Conservation (phyloP, 2,113 vertebrate genomes). For the Perognathus longimembris region DNA sequence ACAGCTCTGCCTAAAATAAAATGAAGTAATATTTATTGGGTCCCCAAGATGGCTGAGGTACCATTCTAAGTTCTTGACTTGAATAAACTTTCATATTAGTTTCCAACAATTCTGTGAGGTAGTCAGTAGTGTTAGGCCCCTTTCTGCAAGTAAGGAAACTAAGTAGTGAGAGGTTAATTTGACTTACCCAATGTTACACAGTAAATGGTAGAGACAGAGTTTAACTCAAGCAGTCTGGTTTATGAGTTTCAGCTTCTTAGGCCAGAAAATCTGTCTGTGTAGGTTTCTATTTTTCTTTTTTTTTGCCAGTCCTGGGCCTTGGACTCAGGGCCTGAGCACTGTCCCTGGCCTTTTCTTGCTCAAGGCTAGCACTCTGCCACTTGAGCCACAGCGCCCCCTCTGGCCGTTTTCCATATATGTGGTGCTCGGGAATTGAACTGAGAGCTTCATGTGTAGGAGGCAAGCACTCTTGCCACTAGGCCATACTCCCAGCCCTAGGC, state of each 20-base stretch:
- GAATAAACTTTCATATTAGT: slow-evolving; percentile 3
- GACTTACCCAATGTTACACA: neutral
- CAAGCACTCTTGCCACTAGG: too few relatives aligned
- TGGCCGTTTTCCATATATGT: too few relatives aligned
- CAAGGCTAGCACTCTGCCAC: too few relatives aligned
- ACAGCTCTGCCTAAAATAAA: slow-evolving; percentile 8
- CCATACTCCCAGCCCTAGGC: too few relatives aligned
- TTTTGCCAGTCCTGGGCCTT: too few relatives aligned
- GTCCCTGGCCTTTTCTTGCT: too few relatives aligned
- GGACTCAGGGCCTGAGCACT: too few relatives aligned
- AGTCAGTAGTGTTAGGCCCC: neutral
- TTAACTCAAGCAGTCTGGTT: slow-evolving; percentile 28
- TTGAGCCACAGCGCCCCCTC: too few relatives aligned
- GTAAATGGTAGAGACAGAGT: slow-evolving; percentile 6
- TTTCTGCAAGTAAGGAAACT: slow-evolving; percentile 15
- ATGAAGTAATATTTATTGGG: slow-evolving; percentile 15
- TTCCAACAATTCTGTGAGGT: neutral
- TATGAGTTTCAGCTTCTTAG: neutral
- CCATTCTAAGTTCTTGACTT: slow-evolving; percentile 4
- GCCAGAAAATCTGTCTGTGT: neutral
- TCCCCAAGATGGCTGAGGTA: neutral
- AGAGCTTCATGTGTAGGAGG: too few relatives aligned
- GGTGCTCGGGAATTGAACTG: too few relatives aligned
- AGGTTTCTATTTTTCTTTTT: too few relatives aligned
- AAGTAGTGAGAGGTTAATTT: neutral